Conservation (phyloP, 92 coral and sea anemone genomes). For the Epizoanthus stellaris region DNA sequence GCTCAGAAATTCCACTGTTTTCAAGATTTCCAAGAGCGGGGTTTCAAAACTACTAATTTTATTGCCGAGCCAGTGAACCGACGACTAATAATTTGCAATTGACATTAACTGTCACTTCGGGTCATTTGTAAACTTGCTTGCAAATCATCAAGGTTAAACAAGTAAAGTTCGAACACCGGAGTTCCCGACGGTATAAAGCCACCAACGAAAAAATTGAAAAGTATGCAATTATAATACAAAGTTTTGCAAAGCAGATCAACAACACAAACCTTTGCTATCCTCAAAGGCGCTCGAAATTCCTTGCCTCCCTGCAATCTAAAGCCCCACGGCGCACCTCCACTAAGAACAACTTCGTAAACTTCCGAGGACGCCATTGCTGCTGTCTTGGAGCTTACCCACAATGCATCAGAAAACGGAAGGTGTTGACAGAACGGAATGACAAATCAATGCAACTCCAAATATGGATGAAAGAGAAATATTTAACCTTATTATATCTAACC, state of each 20-base stretch:
- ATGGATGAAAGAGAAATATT: neutral
- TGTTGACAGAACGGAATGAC: neutral
- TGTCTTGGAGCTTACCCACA: slow-evolving; percentile 64
- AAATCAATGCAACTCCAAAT: slow-evolving; percentile 6
- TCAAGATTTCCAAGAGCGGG: neutral
- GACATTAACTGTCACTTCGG: slow-evolving; percentile 24
- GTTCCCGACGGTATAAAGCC: neutral
- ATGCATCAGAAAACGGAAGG: slow-evolving; percentile 17
- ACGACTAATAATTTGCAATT: slow-evolving; percentile 12
- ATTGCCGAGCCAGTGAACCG: neutral
- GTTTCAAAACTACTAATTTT: slow-evolving; percentile 4
- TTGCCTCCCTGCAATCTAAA: slow-evolving; percentile 97
- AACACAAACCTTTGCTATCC: slow-evolving; percentile 92
- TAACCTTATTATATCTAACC: too few relatives aligned
- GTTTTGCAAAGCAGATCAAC: neutral
- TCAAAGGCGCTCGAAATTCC: slow-evolving; percentile 94
- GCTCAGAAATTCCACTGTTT: neutral
- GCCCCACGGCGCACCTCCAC: slow-evolving; percentile 99
- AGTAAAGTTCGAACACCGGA: neutral
- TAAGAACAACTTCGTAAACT: slow-evolving; percentile 81
- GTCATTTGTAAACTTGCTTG: slow-evolving; percentile 9
- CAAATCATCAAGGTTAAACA: neutral
- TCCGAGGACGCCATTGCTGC: slow-evolving; percentile 92
- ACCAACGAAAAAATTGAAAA: neutral
- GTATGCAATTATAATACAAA: neutral